Base-by-base conservation (phyloP, 2,113 vertebrate species). In the Gambusia holbrooki region DNA sequence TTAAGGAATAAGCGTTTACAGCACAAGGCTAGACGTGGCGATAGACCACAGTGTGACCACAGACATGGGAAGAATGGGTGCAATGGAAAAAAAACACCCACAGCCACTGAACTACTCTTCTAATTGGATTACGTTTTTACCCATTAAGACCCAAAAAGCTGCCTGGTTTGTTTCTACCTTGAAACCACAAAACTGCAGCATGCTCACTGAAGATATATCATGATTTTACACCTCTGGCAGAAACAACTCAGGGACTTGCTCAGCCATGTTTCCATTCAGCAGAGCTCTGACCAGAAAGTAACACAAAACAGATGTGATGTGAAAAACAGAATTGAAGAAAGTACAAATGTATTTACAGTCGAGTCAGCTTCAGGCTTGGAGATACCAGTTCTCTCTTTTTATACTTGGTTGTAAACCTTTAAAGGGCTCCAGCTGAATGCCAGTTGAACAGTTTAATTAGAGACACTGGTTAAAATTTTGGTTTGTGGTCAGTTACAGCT, bases 221-320 rank as follows among this genome's bases (percentile, higher is more conserved):
- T 72, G 80, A 69, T 78, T 85, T 62, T 71, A 89, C 84, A 82
- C 86, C 89, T 81, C 63, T 0, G 74, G 77, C 76, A 81, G 82
- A 75, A 83, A 69, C 60, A 29, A 73, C 83, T 66, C 32, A 32
- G 68, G 76, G 85, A 54, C 37, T 58, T 0, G 81, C 81, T 79
- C 81, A 78, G 69, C 54, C 76, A 37, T 80, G 78, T 82, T 75
- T 40, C 74, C 73, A 60, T 66, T 51, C 78, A 68, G 82, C 80
- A 78, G 58, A 27, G 69, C 82, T 84, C 45, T 74, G 71, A 86
- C 83, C 81, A 54, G 68, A 42, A 4, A 62, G 48, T 83, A 89
- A 88, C 73, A 69, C 22, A 33, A 80, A 80, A 66, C 90, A 92
- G 88, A 91, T 90, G 87, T 72, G 83, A 85, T 40, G 74, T 66